Evolutionary conservation across 1,140 invertebrate genomes (phyloP).

Genomic region (Spodoptera frugiperda): DNA sequence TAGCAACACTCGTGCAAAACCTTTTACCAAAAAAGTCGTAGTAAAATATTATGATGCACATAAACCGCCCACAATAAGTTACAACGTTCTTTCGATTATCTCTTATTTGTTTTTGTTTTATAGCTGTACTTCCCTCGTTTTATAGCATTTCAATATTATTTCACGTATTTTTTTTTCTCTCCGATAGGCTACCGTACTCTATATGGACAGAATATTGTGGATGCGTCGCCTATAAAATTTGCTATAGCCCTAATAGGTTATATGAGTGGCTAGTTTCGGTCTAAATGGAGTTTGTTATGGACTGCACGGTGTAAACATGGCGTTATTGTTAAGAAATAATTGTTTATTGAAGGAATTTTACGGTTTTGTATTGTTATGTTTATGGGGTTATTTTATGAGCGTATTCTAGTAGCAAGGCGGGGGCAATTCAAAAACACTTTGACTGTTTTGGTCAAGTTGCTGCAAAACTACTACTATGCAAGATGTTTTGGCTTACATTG

Average conservation of each 20-base stretch:
- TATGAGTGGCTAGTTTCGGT: not conserved
- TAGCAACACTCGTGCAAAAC: slow-evolving; percentile 51
- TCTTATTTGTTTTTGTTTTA: slow-evolving; percentile 82
- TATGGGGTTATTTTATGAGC: not conserved
- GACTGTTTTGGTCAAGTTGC: too few species aligned
- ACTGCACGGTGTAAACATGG: slow-evolving; percentile 7
- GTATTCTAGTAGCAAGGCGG: not conserved
- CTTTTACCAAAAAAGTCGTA: slow-evolving; percentile 65
- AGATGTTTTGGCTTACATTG: not conserved
- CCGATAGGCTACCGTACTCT: slow-evolving; percentile 62
- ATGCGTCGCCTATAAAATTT: slow-evolving; percentile 49
- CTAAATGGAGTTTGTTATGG: not conserved
- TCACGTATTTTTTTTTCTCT: slow-evolving; percentile 76
- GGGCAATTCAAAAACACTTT: too few species aligned
- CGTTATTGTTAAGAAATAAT: not conserved
- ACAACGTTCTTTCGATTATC: slow-evolving; percentile 79
- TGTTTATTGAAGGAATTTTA: slow-evolving; percentile 2
- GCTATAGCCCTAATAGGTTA: not conserved
- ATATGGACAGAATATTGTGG: slow-evolving; percentile 52
- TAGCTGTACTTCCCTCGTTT: slow-evolving; percentile 75
- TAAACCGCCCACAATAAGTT: slow-evolving; percentile 80
- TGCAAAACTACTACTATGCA: too few species aligned
- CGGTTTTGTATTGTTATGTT: not conserved
- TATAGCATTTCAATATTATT: slow-evolving; percentile 84
- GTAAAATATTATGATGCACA: slow-evolving; percentile 82